phyloP scores from a whole-genome alignment of 2,113 vertebrate species.

The Brachionichthys hirsutus region DNA sequence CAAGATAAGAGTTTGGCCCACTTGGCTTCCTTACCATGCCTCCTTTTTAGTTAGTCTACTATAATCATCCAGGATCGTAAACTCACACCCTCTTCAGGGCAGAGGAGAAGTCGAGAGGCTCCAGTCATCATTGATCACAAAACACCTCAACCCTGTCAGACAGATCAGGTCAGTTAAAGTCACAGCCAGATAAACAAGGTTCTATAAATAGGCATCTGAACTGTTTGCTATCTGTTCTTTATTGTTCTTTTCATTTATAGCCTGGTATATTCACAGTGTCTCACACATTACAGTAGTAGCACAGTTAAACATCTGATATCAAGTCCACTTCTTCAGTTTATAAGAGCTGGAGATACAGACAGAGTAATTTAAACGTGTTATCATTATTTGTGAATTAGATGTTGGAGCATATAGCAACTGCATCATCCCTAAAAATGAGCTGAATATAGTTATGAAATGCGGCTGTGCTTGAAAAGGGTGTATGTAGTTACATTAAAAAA shows the following conservation, averaged over 20 bases:
- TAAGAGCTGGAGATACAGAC: not conserved
- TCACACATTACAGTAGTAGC: not conserved
- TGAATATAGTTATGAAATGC: not conserved
- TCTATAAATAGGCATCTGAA: conserved; percentile 1
- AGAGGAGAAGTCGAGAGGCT: conserved; percentile 56
- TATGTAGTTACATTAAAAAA: conserved; percentile 3
- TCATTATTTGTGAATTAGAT: no score
- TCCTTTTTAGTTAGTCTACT: not conserved
- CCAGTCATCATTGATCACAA: conserved; percentile 49
- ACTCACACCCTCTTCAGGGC: conserved; percentile 38
- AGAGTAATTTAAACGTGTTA: not conserved
- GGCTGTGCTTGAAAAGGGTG: not conserved
- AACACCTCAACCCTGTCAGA: conserved; percentile 62
- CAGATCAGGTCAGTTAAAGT: conserved; percentile 21
- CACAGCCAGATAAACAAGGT: conserved; percentile 37
- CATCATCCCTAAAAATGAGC: conserved; percentile 6
- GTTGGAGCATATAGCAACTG: not conserved
- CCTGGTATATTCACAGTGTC: not conserved
- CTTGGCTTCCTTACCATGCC: not conserved
- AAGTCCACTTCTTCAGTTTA: not conserved
- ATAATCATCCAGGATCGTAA: not conserved
- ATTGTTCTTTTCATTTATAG: conserved; percentile 9
- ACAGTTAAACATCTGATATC: not conserved
- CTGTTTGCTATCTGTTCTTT: not conserved
- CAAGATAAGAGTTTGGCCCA: not conserved